Percentiles rank a stretch among this genome's conserved stretches.
phyloP scores from a whole-genome alignment of 2,113 vertebrate species.

The Actenoides lindsayi region DNA sequence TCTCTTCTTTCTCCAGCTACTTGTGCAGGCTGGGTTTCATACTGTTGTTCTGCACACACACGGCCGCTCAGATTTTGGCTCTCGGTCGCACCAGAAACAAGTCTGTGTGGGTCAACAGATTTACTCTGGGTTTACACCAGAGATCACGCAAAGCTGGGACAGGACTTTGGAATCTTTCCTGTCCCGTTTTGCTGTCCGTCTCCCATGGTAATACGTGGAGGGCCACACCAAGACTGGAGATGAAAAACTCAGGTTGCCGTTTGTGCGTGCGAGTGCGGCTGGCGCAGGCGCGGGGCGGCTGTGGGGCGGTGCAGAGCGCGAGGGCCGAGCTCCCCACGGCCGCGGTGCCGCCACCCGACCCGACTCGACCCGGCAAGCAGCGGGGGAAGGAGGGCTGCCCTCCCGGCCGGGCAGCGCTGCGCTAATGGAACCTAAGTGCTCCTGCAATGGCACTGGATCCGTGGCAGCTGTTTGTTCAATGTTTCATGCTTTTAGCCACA shows the following conservation, averaged over 20 bases:
- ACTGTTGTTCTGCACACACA: rapidly evolving
- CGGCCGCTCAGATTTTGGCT: neutral
- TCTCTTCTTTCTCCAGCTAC: neutral
- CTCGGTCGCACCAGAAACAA: neutral
- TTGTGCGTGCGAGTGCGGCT: neutral
- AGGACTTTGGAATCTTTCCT: neutral
- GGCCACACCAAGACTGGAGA: neutral
- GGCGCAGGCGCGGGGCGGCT: no score
- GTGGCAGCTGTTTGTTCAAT: conserved; percentile 99
- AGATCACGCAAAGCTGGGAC: neutral
- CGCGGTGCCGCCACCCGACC: neutral
- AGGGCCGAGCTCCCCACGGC: neutral
- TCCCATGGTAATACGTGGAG: neutral
- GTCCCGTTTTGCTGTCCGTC: neutral
- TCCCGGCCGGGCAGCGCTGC: conserved; percentile 50
- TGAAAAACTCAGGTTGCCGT: neutral
- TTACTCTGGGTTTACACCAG: neutral
- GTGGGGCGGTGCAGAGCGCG: no score
- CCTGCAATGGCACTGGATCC: conserved; percentile 86
- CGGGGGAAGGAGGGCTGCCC: no score
- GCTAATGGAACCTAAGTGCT: conserved; percentile 84
- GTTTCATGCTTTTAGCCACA: conserved; percentile 98
- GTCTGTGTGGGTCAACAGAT: neutral
- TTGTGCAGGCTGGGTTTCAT: neutral
- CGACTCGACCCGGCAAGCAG: no score